Conservation (phyloP, 1,140 invertebrate genomes). For the Drosophila mojavensis region DNA sequence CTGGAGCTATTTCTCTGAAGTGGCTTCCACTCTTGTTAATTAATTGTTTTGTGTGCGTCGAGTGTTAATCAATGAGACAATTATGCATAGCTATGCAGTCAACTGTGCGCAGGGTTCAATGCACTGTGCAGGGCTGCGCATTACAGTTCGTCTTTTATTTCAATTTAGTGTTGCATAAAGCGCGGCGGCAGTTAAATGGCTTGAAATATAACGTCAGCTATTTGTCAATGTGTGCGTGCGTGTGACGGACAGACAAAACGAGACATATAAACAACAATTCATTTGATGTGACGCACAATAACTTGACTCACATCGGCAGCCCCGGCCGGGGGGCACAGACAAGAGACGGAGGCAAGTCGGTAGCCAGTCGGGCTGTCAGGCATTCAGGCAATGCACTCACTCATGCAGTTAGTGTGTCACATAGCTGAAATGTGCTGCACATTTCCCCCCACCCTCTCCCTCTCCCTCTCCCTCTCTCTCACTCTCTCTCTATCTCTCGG, state of each 20-base stretch:
- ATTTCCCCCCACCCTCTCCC: conserved; percentile 2
- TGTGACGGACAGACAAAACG: conserved; percentile 26
- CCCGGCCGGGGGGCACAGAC: too few relatives aligned
- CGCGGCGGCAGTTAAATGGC: conserved; percentile 62
- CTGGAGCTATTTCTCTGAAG: neutral
- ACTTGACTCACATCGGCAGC: conserved; percentile 30
- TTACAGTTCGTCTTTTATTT: conserved; percentile 56
- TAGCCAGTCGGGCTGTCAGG: conserved; percentile 10
- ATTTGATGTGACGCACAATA: conserved; percentile 62
- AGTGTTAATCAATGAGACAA: conserved; percentile 16
- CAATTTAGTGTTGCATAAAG: conserved; percentile 71
- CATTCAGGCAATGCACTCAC: conserved; percentile 67
- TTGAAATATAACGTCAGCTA: conserved; percentile 53
- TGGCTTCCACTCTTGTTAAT: conserved; percentile 22
- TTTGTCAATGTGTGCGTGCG: conserved; percentile 50
- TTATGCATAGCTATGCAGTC: neutral
- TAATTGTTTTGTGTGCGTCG: conserved; percentile 11
- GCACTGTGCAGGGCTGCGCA: conserved; percentile 5
- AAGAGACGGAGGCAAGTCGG: neutral
- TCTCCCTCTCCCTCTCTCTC: too few relatives aligned
- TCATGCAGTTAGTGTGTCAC: conserved; percentile 74
- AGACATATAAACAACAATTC: conserved; percentile 79
- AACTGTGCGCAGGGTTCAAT: conserved; percentile 18
- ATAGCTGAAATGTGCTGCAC: conserved; percentile 18
- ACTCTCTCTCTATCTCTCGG: too few relatives aligned